phyloP scores from a whole-genome alignment of 2,113 vertebrate species.

The Hylia prasina region DNA sequence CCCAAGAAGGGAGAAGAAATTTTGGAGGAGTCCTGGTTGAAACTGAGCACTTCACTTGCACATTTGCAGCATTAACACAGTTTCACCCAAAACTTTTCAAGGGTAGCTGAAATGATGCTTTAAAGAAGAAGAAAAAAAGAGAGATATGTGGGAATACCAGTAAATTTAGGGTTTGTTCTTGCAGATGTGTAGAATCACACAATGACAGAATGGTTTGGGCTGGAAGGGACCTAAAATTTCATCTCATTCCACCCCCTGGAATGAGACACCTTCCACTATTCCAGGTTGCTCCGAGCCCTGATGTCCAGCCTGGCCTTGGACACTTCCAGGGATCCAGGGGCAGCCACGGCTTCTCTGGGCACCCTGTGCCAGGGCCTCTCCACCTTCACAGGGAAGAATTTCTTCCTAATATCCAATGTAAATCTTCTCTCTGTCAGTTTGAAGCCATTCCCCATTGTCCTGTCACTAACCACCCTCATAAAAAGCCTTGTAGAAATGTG shows the following conservation, averaged over 20 bases:
- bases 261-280: background rate
- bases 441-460: background rate
- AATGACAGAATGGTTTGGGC: background rate
- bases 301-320: rapidly evolving
- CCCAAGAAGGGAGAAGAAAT: background rate
- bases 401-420: too few species aligned
- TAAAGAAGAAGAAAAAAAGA: background rate
- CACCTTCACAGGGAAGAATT: background rate
- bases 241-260: background rate
- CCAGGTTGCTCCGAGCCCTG: background rate
- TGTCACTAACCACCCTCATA: background rate
- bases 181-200: background rate
- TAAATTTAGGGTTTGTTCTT: background rate
- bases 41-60: background rate
- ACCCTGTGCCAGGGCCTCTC: rapidly evolving
- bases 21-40: background rate
- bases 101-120: background rate
- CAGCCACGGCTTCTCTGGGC: background rate
- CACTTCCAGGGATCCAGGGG: background rate
- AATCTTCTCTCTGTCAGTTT: background rate
- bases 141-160: rapidly evolving
- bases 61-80: background rate
- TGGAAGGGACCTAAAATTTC: background rate
- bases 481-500: background rate
- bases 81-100: background rate